Conservation (phyloP, 2,797 vertebrate genomes). For the Adrianichthys oophorus region DNA sequence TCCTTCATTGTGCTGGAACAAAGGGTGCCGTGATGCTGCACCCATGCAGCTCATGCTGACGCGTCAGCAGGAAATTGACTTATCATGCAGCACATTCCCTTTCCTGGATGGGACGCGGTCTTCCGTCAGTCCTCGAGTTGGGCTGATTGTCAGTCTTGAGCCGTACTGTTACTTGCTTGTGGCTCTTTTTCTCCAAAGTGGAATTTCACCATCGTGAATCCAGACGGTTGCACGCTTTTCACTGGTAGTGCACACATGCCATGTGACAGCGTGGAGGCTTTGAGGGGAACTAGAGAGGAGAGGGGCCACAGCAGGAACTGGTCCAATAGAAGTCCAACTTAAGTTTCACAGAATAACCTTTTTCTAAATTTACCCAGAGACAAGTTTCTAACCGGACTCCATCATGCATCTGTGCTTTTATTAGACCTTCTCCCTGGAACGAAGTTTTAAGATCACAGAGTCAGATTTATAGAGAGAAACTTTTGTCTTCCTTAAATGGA, state of each 20-base stretch:
- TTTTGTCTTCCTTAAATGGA: slow-evolving; percentile 47
- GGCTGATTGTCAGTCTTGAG: too few relatives aligned
- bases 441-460: slow-evolving; percentile 5
- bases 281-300: too few relatives aligned
- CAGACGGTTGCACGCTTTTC: too few relatives aligned
- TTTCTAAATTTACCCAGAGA: slow-evolving; percentile 25
- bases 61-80: slow-evolving; percentile 33
- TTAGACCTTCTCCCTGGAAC: slow-evolving; percentile 2
- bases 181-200: too few relatives aligned
- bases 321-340: slow-evolving; percentile 27
- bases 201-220: too few relatives aligned
- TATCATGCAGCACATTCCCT: slow-evolving; percentile 27
- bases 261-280: too few relatives aligned
- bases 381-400: slow-evolving; percentile 13
- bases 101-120: slow-evolving; percentile 35
- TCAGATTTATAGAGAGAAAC: slow-evolving; percentile 34
- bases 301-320: background rate
- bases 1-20: background rate
- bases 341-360: too few relatives aligned
- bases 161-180: too few relatives aligned
- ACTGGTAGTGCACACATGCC: too few relatives aligned
- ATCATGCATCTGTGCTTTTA: slow-evolving; percentile 1
- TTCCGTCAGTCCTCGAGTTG: background rate
- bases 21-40: background rate
- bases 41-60: background rate